These are phyloP conservation scores for Pterostichus niger DNA, from an alignment of 2,888 invertebrate species.

Conservation along the genomic window DNA sequence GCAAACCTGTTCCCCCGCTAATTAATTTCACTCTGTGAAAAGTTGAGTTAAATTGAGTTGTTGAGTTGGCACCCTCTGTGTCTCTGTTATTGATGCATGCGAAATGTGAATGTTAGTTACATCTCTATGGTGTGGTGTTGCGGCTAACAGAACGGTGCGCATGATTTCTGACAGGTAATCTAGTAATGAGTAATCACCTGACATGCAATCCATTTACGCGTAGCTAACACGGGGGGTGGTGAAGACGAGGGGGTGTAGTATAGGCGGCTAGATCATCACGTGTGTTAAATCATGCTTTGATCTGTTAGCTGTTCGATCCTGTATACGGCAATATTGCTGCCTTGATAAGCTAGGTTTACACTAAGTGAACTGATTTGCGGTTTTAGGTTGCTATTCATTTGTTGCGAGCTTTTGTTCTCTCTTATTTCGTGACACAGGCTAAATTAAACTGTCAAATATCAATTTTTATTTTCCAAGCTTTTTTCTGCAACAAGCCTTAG, in stretches of 20 bases:
- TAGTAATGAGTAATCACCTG: slow-evolving; percentile 62
- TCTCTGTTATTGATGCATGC: slow-evolving; percentile 21
- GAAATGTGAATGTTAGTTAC: not conserved
- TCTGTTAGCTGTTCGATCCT: not conserved
- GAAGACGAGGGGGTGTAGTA: not conserved
- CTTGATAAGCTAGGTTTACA: not conserved
- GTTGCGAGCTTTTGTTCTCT: too few species aligned
- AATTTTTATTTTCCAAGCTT: too few species aligned
- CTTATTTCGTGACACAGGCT: too few species aligned
- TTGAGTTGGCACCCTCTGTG: too few species aligned
- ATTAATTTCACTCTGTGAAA: too few species aligned
- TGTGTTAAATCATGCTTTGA: slow-evolving; percentile 59
- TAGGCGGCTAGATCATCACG: slow-evolving; percentile 32
- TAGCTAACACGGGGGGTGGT: not conserved
- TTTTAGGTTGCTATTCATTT: too few species aligned
- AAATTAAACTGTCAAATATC: too few species aligned
- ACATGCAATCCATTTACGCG: slow-evolving; percentile 59
- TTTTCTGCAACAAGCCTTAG: too few species aligned
- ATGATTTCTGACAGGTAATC: slow-evolving; percentile 64
- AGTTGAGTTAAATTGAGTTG: too few species aligned
- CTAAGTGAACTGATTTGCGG: too few species aligned
- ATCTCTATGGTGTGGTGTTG: not conserved
- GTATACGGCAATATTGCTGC: not conserved
- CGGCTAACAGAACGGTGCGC: not conserved
- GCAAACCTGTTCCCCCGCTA: too few species aligned